A percentile compares a stretch with the other conserved stretches of the same genome.
Evolutionary conservation across 2,113 vertebrate species (phyloP).

Genomic region (Crotophaga sulcirostris): DNA sequence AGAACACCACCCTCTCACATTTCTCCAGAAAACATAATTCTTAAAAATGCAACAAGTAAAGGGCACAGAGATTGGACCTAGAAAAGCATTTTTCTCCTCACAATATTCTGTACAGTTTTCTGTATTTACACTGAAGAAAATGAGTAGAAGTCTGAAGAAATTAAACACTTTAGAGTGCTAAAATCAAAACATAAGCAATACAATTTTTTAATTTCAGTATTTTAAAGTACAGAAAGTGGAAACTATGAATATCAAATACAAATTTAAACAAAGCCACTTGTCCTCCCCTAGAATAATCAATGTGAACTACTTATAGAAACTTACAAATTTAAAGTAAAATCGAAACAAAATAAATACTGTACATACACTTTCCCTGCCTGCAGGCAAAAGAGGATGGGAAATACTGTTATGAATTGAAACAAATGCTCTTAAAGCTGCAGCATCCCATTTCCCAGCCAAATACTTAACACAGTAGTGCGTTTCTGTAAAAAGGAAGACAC

Average conservation of each 20-base stretch:
- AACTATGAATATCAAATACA: conserved; percentile 82
- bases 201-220: conserved; percentile 83
- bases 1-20: background rate
- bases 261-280: conserved; percentile 81
- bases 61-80: background rate
- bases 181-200: conserved; percentile 81
- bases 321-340: conserved; percentile 81
- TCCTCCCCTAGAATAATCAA: conserved; percentile 76
- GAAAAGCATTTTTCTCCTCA: background rate
- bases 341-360: conserved; percentile 85
- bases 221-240: conserved; percentile 81
- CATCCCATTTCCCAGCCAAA: conserved; percentile 80
- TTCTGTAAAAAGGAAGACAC: conserved; percentile 74
- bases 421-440: conserved; percentile 81
- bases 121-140: conserved; percentile 46
- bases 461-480: conserved; percentile 74
- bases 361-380: conserved; percentile 84
- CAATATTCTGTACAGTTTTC: background rate
- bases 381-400: conserved; percentile 85
- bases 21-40: background rate
- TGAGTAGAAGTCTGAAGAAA: conserved; percentile 67
- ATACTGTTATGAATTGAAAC: conserved; percentile 76
- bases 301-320: conserved; percentile 80
- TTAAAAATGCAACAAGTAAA: background rate
- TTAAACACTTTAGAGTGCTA: conserved; percentile 74